phyloP scores from a whole-genome alignment of 2,113 vertebrate genomes.

The Anhinga anhinga region DNA sequence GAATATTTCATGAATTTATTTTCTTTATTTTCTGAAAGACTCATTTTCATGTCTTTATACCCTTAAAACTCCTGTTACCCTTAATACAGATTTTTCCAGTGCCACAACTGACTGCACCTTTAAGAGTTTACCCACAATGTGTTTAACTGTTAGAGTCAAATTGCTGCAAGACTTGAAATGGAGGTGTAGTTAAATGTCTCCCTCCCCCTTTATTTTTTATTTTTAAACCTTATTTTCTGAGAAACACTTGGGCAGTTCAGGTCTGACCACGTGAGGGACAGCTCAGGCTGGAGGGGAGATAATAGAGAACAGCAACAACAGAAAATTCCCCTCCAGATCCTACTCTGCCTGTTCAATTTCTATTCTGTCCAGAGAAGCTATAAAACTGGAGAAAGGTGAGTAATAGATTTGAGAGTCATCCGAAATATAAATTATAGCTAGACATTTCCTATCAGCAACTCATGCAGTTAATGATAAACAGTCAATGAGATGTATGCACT shows the following conservation, averaged over 20 bases:
- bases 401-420: constrained; percentile 78
- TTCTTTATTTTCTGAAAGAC: neutral
- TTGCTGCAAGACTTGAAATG: neutral
- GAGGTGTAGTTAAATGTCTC: neutral
- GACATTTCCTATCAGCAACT: constrained; percentile 77
- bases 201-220: neutral
- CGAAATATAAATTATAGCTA: constrained; percentile 81
- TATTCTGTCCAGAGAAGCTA: constrained; percentile 74
- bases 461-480: constrained; percentile 79
- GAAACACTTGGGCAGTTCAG: constrained; percentile 36
- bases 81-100: neutral
- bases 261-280: constrained; percentile 43
- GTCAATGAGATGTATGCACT: constrained; percentile 78
- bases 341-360: constrained; percentile 75
- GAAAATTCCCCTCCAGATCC: constrained; percentile 65
- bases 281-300: constrained; percentile 68
- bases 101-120: neutral
- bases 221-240: constrained; percentile 36
- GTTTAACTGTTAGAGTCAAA: neutral
- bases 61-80: neutral
- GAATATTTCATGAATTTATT: neutral
- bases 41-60: neutral
- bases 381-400: constrained; percentile 76
- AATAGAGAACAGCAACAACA: constrained; percentile 50
- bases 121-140: neutral